These are phyloP conservation scores for Phylloscopus trochiloides DNA, from an alignment of 2,113 vertebrate species.

Conservation along the genomic window DNA sequence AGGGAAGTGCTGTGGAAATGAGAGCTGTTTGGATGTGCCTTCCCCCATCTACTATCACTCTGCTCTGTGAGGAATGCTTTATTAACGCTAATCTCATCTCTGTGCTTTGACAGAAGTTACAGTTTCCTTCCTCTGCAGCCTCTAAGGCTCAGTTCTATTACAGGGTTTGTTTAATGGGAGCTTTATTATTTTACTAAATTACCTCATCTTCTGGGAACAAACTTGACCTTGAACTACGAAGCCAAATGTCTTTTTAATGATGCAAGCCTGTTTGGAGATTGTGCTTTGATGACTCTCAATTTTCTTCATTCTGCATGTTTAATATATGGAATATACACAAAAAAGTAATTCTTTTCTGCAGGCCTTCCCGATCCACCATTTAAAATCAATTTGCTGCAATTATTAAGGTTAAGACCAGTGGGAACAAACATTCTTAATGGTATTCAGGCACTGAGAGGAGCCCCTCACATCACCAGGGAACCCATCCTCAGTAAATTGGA, in stretches of 20 bases:
- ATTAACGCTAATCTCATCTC: slow-evolving; percentile 54
- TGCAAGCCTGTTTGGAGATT: slow-evolving; percentile 37
- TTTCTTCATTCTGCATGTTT: slow-evolving; percentile 26
- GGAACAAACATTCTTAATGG: neutral
- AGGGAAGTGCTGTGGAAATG: slow-evolving; percentile 63
- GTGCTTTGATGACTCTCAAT: slow-evolving; percentile 1
- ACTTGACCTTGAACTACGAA: slow-evolving; percentile 57
- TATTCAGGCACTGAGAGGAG: neutral
- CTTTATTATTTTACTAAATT: slow-evolving; percentile 67
- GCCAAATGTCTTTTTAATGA: slow-evolving; percentile 62
- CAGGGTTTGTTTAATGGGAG: slow-evolving; percentile 46
- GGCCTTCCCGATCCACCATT: neutral
- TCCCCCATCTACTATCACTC: neutral
- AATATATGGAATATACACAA: neutral
- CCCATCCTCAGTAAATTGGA: neutral
- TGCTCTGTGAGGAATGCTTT: slow-evolving; percentile 51
- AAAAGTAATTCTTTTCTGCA: neutral
- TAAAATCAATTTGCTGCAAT: neutral
- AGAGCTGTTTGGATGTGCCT: slow-evolving; percentile 51
- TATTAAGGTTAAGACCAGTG: neutral
- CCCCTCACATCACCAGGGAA: neutral
- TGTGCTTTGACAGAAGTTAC: slow-evolving; percentile 68
- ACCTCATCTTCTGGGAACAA: slow-evolving; percentile 67
- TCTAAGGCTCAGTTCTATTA: slow-evolving; percentile 58
- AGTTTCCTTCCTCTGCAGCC: slow-evolving; percentile 68